Evolutionary conservation across 2,113 vertebrate species (phyloP), one percentile per base, ranked within the genome.

Genomic region (Panthera tigris): DNA sequence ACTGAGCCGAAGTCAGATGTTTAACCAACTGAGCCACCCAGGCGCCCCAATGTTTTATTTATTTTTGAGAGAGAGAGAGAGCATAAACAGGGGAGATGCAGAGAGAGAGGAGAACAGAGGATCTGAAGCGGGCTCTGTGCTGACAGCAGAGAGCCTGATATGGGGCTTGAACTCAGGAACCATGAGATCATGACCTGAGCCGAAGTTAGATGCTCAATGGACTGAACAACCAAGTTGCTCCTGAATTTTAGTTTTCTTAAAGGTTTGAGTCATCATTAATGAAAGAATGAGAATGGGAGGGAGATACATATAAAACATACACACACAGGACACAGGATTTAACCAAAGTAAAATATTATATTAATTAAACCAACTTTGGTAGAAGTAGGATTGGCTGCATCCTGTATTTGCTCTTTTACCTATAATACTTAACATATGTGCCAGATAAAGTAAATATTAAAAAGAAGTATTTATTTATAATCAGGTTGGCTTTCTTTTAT

Each of bases 191-290:
- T 61, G 57, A 61, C 21, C 57, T 23, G 21, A 61, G 57, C 57
- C 3, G 45, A 57, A 61, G 21, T 61, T 21, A 8, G 55, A 57
- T 7, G 19, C 55, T 57, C 19, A 3, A 7, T 57, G 55, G 55
- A 57, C 18, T 57, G 55, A 57, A 57, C 55, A 7, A 57, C 55
- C 55, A 61, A 61, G 7, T 2, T 61, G 57, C 57, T 21, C 21
- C 57, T 93, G 89, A 92, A n/a, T 92, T 96, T 96, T 23, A 84
- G n/a, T 95, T 92, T 95, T 94, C 15, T 91, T 94, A 78, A 78
- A 89, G 21, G 92, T 94, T 95, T 88, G 68, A 65, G 80, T 96
- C 13, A 79, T 93, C 6, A 39, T 50, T 97, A 96, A 90, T 85
- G 68, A 97, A 73, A 71, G 41, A 89, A 87, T 21, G 79, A 78